Evolutionary conservation across 2,888 invertebrate species (phyloP), one percentile per base, ranked within the genome.

Genomic region (Pyralis farinalis): DNA sequence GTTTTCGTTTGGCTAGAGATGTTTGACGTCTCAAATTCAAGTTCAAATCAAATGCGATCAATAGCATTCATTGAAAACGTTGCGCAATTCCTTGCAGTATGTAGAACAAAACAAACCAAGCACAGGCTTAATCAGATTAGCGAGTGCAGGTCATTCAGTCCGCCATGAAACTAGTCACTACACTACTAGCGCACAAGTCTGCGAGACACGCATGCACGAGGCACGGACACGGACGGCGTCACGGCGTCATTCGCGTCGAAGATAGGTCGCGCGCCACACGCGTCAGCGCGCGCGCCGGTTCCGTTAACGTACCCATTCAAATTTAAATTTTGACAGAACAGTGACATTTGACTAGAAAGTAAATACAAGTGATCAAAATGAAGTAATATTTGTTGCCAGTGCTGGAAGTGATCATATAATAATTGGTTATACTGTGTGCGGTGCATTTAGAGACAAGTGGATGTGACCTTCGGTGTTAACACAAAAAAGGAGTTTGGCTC

Each of bases 81-180:
- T 35, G 45, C 34, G 40, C 44, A 53, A 44, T 47, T 43, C 4
- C 16, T n/a, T n/a, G n/a, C 46, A 55, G 54, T 53, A 63, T 56
- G 62, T 61, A 62, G 69, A 69, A 62, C 66, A 66, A 66, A 69
- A 66, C 54, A 56, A 49, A 58, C 61, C 56, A 66, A 68, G 73
- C 67, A 68, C 71, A 68, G 59, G 68, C 65, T 63, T 82, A 83
- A 82, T 83, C 80, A 76, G 82, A 86, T 86, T 84, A 84, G 71
- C 69, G 51, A 55, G 63, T 69, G 69, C 79, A 77, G 76, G 79
- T 78, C 76, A 76, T 60, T 69, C 58, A 53, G 70, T 73, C 48
- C 64, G 53, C 52, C 58, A 47, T 71, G 77, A 77, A 72, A 52
- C 67, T 72, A 76, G 73, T n/a, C n/a, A n/a, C n/a, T n/a, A n/a